Base-by-base conservation (phyloP, 2,888 invertebrate genomes). In the Ethmia dodecea region DNA sequence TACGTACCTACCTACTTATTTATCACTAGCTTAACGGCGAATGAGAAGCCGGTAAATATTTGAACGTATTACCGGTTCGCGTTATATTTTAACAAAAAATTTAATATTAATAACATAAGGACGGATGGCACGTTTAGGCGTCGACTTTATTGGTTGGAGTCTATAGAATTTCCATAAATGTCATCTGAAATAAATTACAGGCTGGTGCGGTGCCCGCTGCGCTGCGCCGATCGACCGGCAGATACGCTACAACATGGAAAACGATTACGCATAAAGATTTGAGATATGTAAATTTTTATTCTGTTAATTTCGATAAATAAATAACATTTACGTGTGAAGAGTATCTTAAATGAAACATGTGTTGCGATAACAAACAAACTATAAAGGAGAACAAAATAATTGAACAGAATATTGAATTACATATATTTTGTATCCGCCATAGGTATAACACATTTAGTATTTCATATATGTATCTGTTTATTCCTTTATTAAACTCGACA, bases 151-250 rank as follows among this genome's bases (percentile, higher is more conserved):
- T 70, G 66, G 63, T 48, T 60, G 52, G 56, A 52, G 49, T 66
- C 62, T 58, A 67, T 72, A 69, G 69, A 65, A 70, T 68, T 58
- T 60, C 66, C 66, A 81, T 81, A 73, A 80, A 77, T 70, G 77
- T 76, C 80, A 74, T 65, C 49, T 55, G 46, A 68, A 69, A 78
- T 79, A 75, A 78, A 78, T 78, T 60, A 73, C 54, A 45, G 35
- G 15, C n/a, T n/a, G n/a, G n/a, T n/a, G n/a, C n/a, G n/a, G n/a
- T 38, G 18, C 35, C 39, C 32, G 31, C 42, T 50, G 57, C 45
- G 52, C 25, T 42, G 57, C 45, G 52, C 25, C 43, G 63, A 65
- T 62, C 55, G 51, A 47, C 44, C 44, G 37, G 28, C 43, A 37
- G 61, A 64, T 66, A 63, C 37, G 20, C 37, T 38, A 36, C 40